Conservation (phyloP, 2,797 vertebrate species). For the Halcyon leucocephala region DNA sequence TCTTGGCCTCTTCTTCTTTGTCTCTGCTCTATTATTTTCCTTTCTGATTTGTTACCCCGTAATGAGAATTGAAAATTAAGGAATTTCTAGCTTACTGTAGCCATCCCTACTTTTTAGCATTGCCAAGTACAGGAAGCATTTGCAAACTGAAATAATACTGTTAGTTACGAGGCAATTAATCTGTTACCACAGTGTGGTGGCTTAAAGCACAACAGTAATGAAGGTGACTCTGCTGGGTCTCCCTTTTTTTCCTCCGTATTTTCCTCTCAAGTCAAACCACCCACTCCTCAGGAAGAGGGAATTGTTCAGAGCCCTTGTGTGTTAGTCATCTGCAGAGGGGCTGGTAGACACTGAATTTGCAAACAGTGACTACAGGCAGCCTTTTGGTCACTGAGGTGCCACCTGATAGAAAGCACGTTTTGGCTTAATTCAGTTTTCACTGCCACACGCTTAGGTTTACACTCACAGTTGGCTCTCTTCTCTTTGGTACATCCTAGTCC, state of each 20-base stretch:
- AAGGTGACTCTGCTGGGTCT: neutral
- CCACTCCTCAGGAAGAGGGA: neutral
- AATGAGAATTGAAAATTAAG: conserved; percentile 1
- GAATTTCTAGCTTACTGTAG: neutral
- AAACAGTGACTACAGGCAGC: neutral
- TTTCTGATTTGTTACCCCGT: neutral
- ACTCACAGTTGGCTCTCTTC: neutral
- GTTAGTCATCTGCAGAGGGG: neutral
- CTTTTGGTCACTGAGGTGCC: neutral
- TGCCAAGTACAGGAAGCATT: neutral
- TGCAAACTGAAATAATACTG: neutral
- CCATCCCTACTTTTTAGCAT: neutral
- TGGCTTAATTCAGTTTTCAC: neutral
- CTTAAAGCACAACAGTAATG: neutral
- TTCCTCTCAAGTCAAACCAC: neutral
- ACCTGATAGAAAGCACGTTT: neutral
- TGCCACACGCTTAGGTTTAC: neutral
- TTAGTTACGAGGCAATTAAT: neutral
- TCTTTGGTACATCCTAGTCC: neutral
- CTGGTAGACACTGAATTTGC: neutral
- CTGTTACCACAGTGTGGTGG: neutral
- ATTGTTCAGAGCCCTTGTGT: neutral
- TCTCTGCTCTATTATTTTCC: neutral
- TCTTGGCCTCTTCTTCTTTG: neutral
- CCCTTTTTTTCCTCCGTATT: neutral